phyloP scores from a whole-genome alignment of 2,888 invertebrate species.

The Xestia c-nigrum region DNA sequence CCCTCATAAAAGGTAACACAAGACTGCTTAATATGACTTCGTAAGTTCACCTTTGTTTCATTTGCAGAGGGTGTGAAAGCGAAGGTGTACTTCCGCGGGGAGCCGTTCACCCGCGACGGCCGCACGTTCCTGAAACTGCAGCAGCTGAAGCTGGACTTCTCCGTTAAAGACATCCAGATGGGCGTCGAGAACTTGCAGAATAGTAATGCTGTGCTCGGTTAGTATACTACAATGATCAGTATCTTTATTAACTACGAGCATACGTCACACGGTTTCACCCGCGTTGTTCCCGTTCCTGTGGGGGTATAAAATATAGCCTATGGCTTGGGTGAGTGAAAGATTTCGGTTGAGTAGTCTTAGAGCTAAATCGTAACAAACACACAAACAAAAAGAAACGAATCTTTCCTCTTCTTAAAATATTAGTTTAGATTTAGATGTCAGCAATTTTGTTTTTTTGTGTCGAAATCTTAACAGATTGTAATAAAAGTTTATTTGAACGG shows the following conservation, averaged over 20 bases:
- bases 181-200: constrained; percentile 96
- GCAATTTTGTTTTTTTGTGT: not conserved
- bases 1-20: not conserved
- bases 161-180: constrained; percentile 95
- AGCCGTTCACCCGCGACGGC: constrained; percentile 91
- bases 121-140: constrained; percentile 93
- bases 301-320: too few species aligned
- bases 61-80: constrained; percentile 94
- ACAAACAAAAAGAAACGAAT: too few species aligned
- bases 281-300: too few species aligned
- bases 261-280: too few species aligned
- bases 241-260: not conserved
- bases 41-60: not conserved
- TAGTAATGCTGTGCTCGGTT: constrained; percentile 95
- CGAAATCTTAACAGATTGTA: not conserved
- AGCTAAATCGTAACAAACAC: too few species aligned
- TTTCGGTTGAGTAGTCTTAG: too few species aligned
- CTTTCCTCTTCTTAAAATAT: too few species aligned
- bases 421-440: not conserved
- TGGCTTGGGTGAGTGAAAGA: too few species aligned
- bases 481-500: not conserved
- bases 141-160: constrained; percentile 96
- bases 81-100: constrained; percentile 95
- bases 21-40: not conserved
- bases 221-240: constrained; percentile 78